These are phyloP conservation scores for Nomada goodeniana DNA, from an alignment of 2,888 invertebrate genomes.

Conservation along the genomic window DNA sequence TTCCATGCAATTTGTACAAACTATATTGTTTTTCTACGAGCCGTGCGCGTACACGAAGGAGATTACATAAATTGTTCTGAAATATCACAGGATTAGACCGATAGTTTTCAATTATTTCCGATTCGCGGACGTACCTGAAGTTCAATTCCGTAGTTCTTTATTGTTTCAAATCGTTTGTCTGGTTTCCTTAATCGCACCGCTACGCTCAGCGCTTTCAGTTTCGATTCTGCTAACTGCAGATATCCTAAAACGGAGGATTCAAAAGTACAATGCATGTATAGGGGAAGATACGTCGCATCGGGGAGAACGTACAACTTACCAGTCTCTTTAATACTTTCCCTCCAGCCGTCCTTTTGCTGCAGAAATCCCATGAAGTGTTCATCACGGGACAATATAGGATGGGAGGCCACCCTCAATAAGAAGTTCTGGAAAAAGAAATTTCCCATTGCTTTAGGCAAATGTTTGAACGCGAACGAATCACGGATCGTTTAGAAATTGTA, in stretches of 20 bases:
- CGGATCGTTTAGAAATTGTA: conserved; percentile 11
- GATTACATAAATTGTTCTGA: conserved; percentile 83
- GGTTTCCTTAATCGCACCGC: conserved; percentile 90
- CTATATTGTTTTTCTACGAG: conserved; percentile 91
- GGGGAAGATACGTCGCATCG: background rate
- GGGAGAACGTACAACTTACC: conserved; percentile 83
- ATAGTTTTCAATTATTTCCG: background rate
- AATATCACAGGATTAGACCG: conserved; percentile 32
- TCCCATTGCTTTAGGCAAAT: background rate
- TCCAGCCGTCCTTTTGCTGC: conserved; percentile 92
- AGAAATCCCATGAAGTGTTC: conserved; percentile 91
- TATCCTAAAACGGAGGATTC: conserved; percentile 86
- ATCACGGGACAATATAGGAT: conserved; percentile 90
- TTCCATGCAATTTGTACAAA: conserved; percentile 91
- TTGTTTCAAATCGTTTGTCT: conserved; percentile 90
- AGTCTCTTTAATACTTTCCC: conserved; percentile 90
- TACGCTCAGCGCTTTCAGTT: conserved; percentile 90
- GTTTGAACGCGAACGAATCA: background rate
- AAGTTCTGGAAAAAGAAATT: conserved; percentile 86
- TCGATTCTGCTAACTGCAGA: conserved; percentile 91
- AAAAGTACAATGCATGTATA: conserved; percentile 10
- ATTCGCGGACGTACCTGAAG: conserved; percentile 86
- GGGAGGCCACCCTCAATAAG: conserved; percentile 90
- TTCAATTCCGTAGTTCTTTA: conserved; percentile 91
- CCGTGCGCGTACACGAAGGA: conserved; percentile 85